Percentiles rank a stretch among this genome's conserved stretches.
phyloP scores from a whole-genome alignment of 2,888 invertebrate genomes.

The Synanthedon andrenaeformis region DNA sequence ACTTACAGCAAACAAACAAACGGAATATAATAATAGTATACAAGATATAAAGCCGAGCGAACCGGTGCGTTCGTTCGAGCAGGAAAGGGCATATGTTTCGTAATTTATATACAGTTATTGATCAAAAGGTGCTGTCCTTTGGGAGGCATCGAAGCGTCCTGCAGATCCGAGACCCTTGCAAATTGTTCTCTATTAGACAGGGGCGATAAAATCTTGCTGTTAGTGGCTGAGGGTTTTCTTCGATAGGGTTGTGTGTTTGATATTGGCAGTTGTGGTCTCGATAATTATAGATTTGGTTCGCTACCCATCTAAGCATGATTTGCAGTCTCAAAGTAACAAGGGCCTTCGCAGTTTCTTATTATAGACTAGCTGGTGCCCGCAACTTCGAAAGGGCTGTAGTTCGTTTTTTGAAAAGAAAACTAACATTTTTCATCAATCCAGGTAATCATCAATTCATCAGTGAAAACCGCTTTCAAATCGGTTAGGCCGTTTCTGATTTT shows the following conservation, averaged over 20 bases:
- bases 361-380: no score
- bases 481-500: no score
- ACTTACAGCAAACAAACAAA: no score
- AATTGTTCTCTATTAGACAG: slow-evolving; percentile 53
- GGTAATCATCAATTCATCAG: no score
- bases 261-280: slow-evolving; percentile 24
- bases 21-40: no score
- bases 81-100: slow-evolving; percentile 63
- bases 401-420: no score
- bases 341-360: no score
- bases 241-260: slow-evolving; percentile 38
- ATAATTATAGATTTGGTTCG: slow-evolving; percentile 7
- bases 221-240: slow-evolving; percentile 26
- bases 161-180: slow-evolving; percentile 38
- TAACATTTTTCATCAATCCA: no score
- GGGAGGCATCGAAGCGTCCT: slow-evolving; percentile 55
- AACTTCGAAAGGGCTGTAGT: no score
- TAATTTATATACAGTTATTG: slow-evolving; percentile 71
- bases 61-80: slow-evolving; percentile 51
- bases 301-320: not conserved
- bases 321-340: no score
- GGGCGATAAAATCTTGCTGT: slow-evolving; percentile 60
- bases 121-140: slow-evolving; percentile 68
- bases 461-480: no score
- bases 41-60: slow-evolving; percentile 44